These are phyloP conservation scores for Lomographa bimaculata DNA, from an alignment of 2,888 invertebrate species.

Conservation along the genomic window DNA sequence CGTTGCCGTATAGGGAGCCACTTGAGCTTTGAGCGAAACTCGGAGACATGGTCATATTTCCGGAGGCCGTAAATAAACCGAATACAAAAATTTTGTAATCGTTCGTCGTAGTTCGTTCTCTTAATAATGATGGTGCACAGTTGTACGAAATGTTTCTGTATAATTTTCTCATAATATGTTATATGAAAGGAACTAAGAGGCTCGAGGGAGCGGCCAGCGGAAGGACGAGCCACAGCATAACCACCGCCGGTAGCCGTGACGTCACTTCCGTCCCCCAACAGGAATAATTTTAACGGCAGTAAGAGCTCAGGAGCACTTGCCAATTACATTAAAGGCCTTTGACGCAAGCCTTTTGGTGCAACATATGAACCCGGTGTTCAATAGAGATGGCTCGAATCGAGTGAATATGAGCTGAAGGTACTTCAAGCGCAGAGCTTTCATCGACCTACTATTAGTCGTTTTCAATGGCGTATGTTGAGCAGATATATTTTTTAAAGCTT, in stretches of 20 bases:
- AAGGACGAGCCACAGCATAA: slow-evolving; percentile 59
- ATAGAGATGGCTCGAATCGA: slow-evolving; percentile 31
- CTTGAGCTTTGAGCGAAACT: too few relatives aligned
- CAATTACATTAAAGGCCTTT: slow-evolving; percentile 58
- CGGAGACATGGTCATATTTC: too few relatives aligned
- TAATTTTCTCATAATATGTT: slow-evolving; percentile 49
- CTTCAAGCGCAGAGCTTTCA: slow-evolving; percentile 28
- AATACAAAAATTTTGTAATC: too few relatives aligned
- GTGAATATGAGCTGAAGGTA: slow-evolving; percentile 35
- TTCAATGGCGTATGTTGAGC: slow-evolving; percentile 18
- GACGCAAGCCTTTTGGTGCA: slow-evolving; percentile 46
- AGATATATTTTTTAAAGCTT: slow-evolving; percentile 19
- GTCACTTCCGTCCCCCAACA: slow-evolving; percentile 54
- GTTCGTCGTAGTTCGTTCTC: slow-evolving; percentile 23
- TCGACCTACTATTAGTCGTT: slow-evolving; percentile 19
- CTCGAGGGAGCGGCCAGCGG: slow-evolving; percentile 52
- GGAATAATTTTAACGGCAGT: slow-evolving; percentile 61
- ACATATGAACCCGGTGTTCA: slow-evolving; percentile 39
- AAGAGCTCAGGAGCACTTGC: slow-evolving; percentile 44
- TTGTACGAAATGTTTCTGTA: slow-evolving; percentile 44
- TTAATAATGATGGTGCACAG: slow-evolving; percentile 30
- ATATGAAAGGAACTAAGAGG: slow-evolving; percentile 50
- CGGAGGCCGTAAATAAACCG: too few relatives aligned
- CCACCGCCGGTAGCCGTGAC: slow-evolving; percentile 53
- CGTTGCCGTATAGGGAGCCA: too few relatives aligned